Evolutionary conservation across 2,888 invertebrate species (phyloP), one percentile per base, ranked within the genome.

Genomic region (Caenorhabditis becei): DNA sequence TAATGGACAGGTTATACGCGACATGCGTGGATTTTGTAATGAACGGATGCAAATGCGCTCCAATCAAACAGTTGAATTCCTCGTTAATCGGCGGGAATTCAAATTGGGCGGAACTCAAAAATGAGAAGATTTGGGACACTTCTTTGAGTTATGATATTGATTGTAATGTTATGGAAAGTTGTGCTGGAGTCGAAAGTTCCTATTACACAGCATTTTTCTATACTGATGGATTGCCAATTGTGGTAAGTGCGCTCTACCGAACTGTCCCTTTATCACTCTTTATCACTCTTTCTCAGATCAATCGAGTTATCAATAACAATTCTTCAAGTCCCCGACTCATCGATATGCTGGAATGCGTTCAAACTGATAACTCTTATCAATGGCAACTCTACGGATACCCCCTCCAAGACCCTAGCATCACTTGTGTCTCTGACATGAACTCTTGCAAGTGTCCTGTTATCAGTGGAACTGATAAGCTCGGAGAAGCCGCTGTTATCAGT

Each of bases 361-460:
- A n/a, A n/a, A n/a, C n/a, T n/a, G n/a, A n/a, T n/a, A n/a, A n/a
- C n/a, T n/a, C 20, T 18, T 5, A 47, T 16, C 16, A 54, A 14
- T 54, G 54, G 54, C 18, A 16, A 1, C 14, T 54, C 10, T 28
- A 28, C 54, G 26, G 28, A 11, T 26, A 26, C n/a, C 28, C 54
- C n/a, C 5, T 28, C 7, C 16, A 18, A n/a, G 14, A 2, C 2
- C 7, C 28, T 7, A 26, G 54, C 14, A n/a, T 28, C 16, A n/a
- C 54, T 1, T 54, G 54, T 10, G 54, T 54, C 26, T 26, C 54
- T n/a, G 54, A 54, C 28, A 28, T n/a, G 26, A n/a, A 54, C 16
- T 28, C 54, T 8, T 54, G 54, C n/a, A 28, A 26, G 7, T 54
- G 54, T n/a, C 54, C 54, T 16, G 1, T n/a, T 14, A 26, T 54